Evolutionary conservation across 2,113 vertebrate genomes (phyloP).

Genomic region (Chaenogobius annularis): DNA sequence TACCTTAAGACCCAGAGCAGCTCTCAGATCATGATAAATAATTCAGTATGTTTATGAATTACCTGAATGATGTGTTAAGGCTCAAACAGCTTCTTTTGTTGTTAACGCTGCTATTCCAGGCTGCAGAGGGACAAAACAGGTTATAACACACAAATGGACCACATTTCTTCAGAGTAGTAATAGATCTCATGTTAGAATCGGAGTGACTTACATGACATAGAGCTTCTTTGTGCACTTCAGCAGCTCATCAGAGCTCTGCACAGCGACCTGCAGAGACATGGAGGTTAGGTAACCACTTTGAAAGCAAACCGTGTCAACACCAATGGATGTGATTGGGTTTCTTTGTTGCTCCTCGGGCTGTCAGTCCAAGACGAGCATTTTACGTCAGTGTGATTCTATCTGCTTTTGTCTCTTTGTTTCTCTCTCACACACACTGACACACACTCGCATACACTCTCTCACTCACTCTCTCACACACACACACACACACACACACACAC

Average conservation of each 20-base stretch:
- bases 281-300: background rate
- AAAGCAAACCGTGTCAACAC: constrained; percentile 10
- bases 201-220: constrained; percentile 29
- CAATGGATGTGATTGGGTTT: background rate
- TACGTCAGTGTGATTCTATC: constrained; percentile 36
- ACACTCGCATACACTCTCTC: background rate
- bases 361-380: constrained; percentile 25
- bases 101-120: background rate
- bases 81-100: background rate
- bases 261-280: constrained; percentile 17
- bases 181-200: background rate
- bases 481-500: constrained; percentile 17
- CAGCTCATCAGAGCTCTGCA: constrained; percentile 1
- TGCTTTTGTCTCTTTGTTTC: constrained; percentile 60
- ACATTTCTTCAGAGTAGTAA: background rate
- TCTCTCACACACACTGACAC: constrained; percentile 7
- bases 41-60: constrained; percentile 4
- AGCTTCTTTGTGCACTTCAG: background rate
- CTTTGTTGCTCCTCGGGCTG: background rate
- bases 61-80: constrained; percentile 17
- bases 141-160: background rate
- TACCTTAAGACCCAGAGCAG: background rate
- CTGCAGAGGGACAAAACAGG: background rate
- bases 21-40: background rate
- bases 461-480: background rate